Percentiles rank a stretch among this genome's conserved stretches.
These are phyloP conservation scores for Apamea crenata DNA, from an alignment of 2,888 invertebrate species.

Conservation along the genomic window DNA sequence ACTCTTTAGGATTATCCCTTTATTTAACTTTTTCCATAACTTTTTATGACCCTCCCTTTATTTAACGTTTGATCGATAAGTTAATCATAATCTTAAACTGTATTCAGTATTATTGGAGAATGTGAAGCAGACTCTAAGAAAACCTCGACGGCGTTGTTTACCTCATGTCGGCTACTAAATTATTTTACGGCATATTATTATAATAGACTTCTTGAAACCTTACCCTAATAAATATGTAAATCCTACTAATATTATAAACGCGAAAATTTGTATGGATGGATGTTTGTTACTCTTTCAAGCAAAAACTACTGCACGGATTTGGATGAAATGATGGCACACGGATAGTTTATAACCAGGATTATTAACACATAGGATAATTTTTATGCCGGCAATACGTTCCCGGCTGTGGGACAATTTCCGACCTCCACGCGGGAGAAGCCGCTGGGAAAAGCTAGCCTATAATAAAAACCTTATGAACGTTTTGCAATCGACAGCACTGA, in stretches of 20 bases:
- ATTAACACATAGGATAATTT: too few relatives aligned
- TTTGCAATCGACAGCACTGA: constrained; percentile 14
- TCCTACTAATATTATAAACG: too few relatives aligned
- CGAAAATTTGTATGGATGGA: too few relatives aligned
- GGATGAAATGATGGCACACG: too few relatives aligned
- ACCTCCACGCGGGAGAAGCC: too few relatives aligned
- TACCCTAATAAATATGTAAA: too few relatives aligned
- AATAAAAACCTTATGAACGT: not conserved
- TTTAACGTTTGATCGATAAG: not conserved
- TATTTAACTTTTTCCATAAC: not conserved
- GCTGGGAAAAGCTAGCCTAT: too few relatives aligned
- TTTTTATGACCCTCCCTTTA: not conserved
- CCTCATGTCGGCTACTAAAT: not conserved
- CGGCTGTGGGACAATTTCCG: too few relatives aligned
- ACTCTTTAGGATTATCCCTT: not conserved
- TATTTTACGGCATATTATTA: constrained; percentile 3
- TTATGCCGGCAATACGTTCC: too few relatives aligned
- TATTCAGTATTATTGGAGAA: not conserved
- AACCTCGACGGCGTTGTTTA: constrained; percentile 12
- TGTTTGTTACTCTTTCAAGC: too few relatives aligned
- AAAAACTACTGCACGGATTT: too few relatives aligned
- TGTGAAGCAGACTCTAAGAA: not conserved
- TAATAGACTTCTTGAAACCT: not conserved
- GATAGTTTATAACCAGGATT: too few relatives aligned
- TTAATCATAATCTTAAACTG: not conserved